Evolutionary conservation across 2,113 vertebrate genomes (phyloP).

Genomic region (Galeopterus variegatus): DNA sequence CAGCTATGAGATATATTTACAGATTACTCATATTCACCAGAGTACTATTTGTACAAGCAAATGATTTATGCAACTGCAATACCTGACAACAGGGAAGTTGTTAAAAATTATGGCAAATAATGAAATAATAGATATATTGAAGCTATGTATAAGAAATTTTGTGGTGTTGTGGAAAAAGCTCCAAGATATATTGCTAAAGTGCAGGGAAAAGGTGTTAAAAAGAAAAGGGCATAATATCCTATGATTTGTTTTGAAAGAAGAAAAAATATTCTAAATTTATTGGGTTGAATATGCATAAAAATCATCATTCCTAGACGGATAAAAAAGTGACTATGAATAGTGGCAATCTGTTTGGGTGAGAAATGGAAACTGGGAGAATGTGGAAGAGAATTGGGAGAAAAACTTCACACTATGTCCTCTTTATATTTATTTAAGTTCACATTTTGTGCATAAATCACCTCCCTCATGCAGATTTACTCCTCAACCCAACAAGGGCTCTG

Average conservation of each 20-base stretch:
- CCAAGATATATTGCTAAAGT: background rate
- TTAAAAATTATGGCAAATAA: conserved; percentile 6
- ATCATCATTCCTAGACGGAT: background rate
- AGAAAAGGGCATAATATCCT: background rate
- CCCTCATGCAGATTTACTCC: background rate
- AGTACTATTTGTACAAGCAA: background rate
- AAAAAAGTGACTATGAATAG: background rate
- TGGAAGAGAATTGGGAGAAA: background rate
- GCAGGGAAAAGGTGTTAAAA: background rate
- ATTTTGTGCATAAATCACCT: background rate
- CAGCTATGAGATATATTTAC: background rate
- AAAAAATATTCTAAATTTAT: background rate
- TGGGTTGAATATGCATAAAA: background rate
- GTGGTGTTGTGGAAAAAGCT: background rate
- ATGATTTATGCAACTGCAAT: background rate
- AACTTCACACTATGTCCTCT: background rate
- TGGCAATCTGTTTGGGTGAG: background rate
- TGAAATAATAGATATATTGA: background rate
- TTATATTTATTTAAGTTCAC: background rate
- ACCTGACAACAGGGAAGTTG: background rate
- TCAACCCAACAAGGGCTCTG: background rate
- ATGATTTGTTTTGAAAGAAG: background rate
- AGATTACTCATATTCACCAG: background rate
- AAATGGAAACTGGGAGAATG: background rate
- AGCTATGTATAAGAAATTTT: background rate